Evolutionary conservation across 2,888 invertebrate species (phyloP).

Genomic region (Nephrotoma flavescens): DNA sequence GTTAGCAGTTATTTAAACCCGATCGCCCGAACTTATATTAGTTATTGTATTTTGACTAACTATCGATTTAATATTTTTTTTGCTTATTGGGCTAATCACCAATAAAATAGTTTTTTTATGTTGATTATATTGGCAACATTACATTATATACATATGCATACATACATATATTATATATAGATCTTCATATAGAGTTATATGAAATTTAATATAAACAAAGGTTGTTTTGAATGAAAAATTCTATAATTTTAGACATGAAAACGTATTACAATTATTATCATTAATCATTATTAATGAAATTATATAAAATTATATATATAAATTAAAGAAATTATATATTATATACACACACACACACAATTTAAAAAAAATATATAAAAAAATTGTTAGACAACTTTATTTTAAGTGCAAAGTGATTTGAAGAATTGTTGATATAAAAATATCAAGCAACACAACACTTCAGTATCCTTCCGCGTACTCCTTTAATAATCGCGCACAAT

Average conservation of each 20-base stretch:
- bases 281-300: not conserved
- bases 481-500: not conserved
- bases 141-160: not conserved
- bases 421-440: not conserved
- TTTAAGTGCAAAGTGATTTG: not conserved
- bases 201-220: not conserved
- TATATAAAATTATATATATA: not conserved
- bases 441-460: not conserved
- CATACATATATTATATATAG: too few species aligned
- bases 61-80: not conserved
- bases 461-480: not conserved
- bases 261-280: not conserved
- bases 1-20: not conserved
- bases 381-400: not conserved
- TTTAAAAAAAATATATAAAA: not conserved
- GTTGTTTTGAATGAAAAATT: not conserved
- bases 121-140: not conserved
- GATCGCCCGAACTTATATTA: not conserved
- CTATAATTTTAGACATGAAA: not conserved
- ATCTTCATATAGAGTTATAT: not conserved
- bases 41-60: not conserved
- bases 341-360: not conserved
- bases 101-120: not conserved
- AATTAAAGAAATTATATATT: not conserved
- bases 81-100: not conserved